Percentiles rank a stretch among this genome's conserved stretches.
Evolutionary conservation across 2,113 vertebrate genomes (phyloP).

Genomic region (Dromas ardeola): DNA sequence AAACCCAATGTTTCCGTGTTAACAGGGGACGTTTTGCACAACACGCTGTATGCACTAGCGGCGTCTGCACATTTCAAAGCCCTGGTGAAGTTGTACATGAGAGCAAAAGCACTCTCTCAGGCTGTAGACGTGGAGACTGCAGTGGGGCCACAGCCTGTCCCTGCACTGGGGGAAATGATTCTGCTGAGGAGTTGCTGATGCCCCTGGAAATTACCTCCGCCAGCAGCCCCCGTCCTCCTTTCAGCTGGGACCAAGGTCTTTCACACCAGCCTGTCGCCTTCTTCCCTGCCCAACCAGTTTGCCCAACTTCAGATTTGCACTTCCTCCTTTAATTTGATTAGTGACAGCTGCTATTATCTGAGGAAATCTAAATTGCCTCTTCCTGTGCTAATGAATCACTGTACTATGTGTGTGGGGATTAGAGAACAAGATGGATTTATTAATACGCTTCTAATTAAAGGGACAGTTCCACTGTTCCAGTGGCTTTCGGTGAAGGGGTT

Average conservation of each 20-base stretch:
- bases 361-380: slow-evolving; percentile 78
- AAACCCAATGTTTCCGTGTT: neutral
- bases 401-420: slow-evolving; percentile 59
- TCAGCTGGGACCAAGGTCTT: neutral
- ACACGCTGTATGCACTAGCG: neutral
- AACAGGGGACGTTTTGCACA: neutral
- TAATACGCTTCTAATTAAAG: slow-evolving; percentile 76
- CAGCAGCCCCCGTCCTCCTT: neutral
- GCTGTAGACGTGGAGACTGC: neutral
- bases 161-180: neutral
- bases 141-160: neutral
- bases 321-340: slow-evolving; percentile 75
- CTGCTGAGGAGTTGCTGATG: neutral
- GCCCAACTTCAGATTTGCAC: slow-evolving; percentile 37
- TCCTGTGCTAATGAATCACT: slow-evolving; percentile 79
- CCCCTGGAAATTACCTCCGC: neutral
- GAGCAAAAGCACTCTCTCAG: neutral
- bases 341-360: slow-evolving; percentile 75
- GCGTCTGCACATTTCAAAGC: neutral
- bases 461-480: slow-evolving; percentile 46
- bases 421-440: slow-evolving; percentile 75
- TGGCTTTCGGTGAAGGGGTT: neutral
- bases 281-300: neutral
- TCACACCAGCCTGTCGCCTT: neutral
- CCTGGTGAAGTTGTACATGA: neutral